Evolutionary conservation across 30 jellyfish, hydroid and myxozoan species (phyloP).

Genomic region (Hydractinia echinata): DNA sequence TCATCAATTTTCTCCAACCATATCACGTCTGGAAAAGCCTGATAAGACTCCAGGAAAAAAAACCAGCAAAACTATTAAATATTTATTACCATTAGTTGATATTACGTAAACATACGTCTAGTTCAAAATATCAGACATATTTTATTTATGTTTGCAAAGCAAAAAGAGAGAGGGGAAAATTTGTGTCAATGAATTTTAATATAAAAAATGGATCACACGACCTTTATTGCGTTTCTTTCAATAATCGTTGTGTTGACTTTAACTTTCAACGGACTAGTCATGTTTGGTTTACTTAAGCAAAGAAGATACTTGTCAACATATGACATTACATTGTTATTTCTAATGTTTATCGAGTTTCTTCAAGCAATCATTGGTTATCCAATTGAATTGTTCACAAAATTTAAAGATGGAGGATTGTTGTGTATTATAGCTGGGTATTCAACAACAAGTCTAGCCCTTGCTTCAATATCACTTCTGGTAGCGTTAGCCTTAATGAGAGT

Average conservation of each 20-base stretch:
- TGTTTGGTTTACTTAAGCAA: not conserved
- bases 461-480: not conserved
- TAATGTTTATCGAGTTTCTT: not conserved
- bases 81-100: too few species aligned
- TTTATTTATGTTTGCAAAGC: too few species aligned
- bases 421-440: not conserved
- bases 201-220: not conserved
- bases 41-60: too few species aligned
- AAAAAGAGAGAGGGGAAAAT: too few species aligned
- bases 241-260: not conserved
- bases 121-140: too few species aligned
- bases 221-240: not conserved
- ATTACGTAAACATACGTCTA: too few species aligned
- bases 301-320: not conserved
- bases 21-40: too few species aligned
- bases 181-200: too few species aligned
- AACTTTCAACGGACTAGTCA: not conserved
- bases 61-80: too few species aligned
- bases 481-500: not conserved
- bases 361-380: conserved; percentile 15
- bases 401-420: not conserved
- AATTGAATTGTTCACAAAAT: not conserved
- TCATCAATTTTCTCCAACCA: too few species aligned
- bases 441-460: not conserved
- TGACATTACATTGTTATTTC: not conserved